phyloP scores from a whole-genome alignment of 2,797 vertebrate species.

The Erithacus rubecula region DNA sequence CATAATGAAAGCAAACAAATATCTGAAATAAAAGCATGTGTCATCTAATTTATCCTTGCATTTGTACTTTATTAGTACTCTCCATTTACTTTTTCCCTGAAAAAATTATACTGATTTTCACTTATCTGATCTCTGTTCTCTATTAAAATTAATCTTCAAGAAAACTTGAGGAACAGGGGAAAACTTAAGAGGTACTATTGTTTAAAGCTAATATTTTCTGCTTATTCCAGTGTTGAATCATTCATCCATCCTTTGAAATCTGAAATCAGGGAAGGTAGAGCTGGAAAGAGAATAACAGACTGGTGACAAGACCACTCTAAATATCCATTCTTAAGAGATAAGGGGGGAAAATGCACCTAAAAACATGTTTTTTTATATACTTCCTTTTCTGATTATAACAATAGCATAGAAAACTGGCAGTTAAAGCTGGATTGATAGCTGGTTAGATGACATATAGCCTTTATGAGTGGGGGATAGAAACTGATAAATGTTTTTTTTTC shows the following conservation, averaged over 20 bases:
- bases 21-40: neutral
- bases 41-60: constrained; percentile 43
- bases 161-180: neutral
- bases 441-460: constrained; percentile 67
- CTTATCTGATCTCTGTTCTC: constrained; percentile 13
- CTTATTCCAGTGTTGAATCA: neutral
- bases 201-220: constrained; percentile 20
- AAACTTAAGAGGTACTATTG: neutral
- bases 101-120: constrained; percentile 5
- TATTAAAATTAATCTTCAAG: constrained; percentile 47
- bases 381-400: constrained; percentile 67
- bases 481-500: constrained; percentile 62
- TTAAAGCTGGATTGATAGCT: constrained; percentile 70
- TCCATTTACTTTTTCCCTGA: constrained; percentile 23
- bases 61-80: constrained; percentile 60
- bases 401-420: constrained; percentile 61
- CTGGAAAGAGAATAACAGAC: neutral
- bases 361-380: constrained; percentile 28
- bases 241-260: neutral
- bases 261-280: neutral
- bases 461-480: constrained; percentile 64
- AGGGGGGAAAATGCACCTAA: neutral
- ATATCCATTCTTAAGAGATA: constrained; percentile 30
- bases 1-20: constrained; percentile 24
- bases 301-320: constrained; percentile 8